A percentile compares a stretch with the other conserved stretches of the same genome.
Evolutionary conservation across 2,797 vertebrate species (phyloP).

Genomic region (Eurystomus glaucurus): DNA sequence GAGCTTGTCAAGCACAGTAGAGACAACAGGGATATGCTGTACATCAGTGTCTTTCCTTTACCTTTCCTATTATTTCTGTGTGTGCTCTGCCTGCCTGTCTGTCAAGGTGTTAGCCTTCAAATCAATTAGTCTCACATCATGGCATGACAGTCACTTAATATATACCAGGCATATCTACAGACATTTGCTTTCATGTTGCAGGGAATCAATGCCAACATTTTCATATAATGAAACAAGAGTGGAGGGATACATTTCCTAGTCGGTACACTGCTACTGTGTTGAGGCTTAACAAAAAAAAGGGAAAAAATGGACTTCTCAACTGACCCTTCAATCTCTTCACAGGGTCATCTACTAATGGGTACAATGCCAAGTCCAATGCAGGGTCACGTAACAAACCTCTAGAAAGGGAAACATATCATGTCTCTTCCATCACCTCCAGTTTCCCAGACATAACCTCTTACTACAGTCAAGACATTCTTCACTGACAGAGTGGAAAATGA

Average conservation of each 20-base stretch:
- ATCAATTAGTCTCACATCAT: background rate
- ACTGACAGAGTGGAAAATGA: background rate
- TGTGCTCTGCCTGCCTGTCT: background rate
- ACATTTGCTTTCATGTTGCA: constrained; percentile 31
- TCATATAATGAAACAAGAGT: background rate
- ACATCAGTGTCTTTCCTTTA: background rate
- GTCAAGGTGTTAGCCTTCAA: constrained; percentile 50
- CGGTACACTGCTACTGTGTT: background rate
- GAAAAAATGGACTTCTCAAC: background rate
- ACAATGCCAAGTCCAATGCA: background rate
- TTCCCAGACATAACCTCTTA: background rate
- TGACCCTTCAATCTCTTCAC: background rate
- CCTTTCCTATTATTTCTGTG: background rate
- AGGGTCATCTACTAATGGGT: background rate
- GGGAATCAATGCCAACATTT: constrained; percentile 38
- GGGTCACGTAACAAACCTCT: background rate
- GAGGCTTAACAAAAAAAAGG: background rate
- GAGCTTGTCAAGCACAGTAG: background rate
- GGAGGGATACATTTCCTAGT: background rate
- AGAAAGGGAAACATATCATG: background rate
- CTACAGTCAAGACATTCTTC: background rate
- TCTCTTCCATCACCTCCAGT: background rate
- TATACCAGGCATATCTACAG: constrained; percentile 7
- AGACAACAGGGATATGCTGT: background rate
- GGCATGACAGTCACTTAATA: background rate